Evolutionary conservation across 2,113 vertebrate species (phyloP), one percentile per base, ranked within the genome.

Genomic region (Clarias magur): DNA sequence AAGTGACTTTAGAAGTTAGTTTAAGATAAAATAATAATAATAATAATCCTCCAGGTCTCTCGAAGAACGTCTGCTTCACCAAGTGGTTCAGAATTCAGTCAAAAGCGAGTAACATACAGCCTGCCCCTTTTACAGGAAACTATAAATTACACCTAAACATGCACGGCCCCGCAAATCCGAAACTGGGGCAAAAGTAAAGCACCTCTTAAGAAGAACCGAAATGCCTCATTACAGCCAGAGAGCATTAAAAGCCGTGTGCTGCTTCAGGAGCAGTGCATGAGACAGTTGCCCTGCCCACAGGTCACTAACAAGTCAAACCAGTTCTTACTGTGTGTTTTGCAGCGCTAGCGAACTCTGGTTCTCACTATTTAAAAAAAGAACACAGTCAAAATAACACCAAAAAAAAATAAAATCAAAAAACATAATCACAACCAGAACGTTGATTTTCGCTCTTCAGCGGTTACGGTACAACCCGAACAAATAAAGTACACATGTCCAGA

Each of bases 241-340:
- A 87, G 80, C 25, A 17, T 68, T 80, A 42, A 86, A 57, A 82
- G 62, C 85, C 78, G 42, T 76, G 67, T 84, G 88, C 38, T 42
- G 72, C 65, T 75, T 82, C 48, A 60, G 56, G 19, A 75, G 27
- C 42, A 54, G 78, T 65, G 81, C 34, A 38, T 79, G 80, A 75
- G 76, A 76, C 70, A 94, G 93, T 91, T 91, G 91, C 92, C 93
- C 93, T 94, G 91, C 94, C 93, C 92, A 92, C 93, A 93, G 89
- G 91, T 93, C 92, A 89, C 88, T 88, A 94, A 96, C 95, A 89
- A 91, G 94, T 95, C 92, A 92, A 94, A 96, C 95, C 94, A 92
- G 95, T 96, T 95, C 88, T 89, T 91, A 89, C 25, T 54, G 85
- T 83, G 63, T 80, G 80, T 83, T 85, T 84, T 27, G 82, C 83